A percentile compares a stretch with the other conserved stretches of the same genome.
phyloP scores from a whole-genome alignment of 2,113 vertebrate genomes.

The Siniperca chuatsi region DNA sequence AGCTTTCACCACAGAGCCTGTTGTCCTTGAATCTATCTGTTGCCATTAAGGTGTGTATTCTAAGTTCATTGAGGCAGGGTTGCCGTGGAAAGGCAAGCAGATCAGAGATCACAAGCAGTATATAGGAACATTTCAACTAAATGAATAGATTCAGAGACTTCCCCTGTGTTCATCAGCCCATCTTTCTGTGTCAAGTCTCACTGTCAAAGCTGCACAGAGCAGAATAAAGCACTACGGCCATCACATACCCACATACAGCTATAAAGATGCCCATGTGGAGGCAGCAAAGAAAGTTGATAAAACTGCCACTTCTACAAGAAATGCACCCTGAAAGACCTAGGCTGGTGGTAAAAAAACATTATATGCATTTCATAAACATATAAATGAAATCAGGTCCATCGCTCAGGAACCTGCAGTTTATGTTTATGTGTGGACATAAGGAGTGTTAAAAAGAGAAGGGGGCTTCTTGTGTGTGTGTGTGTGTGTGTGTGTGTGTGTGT shows the following conservation, averaged over 20 bases:
- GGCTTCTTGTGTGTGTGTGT: conserved; percentile 3
- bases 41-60: conserved; percentile 16
- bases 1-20: conserved; percentile 18
- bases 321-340: conserved; percentile 34
- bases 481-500: conserved; percentile 53
- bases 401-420: conserved; percentile 18
- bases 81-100: conserved; percentile 40
- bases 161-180: conserved; percentile 28
- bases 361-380: conserved; percentile 51
- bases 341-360: conserved; percentile 29
- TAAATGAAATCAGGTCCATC: conserved; percentile 50
- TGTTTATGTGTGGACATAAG: conserved; percentile 42
- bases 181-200: conserved; percentile 34
- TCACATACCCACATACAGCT: conserved; percentile 49
- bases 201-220: conserved; percentile 21
- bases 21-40: conserved; percentile 31
- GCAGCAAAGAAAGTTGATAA: conserved; percentile 39
- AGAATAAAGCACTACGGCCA: conserved; percentile 33
- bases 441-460: conserved; percentile 22
- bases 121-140: conserved; percentile 47
- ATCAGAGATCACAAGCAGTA: conserved; percentile 29
- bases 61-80: conserved; percentile 18
- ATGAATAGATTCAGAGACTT: conserved; percentile 43
- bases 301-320: conserved; percentile 43
- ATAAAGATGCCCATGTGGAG: conserved; percentile 21